Percentiles rank a stretch among this genome's conserved stretches.
Evolutionary conservation across 1,140 invertebrate genomes (phyloP).

Genomic region (Euwallacea similis): DNA sequence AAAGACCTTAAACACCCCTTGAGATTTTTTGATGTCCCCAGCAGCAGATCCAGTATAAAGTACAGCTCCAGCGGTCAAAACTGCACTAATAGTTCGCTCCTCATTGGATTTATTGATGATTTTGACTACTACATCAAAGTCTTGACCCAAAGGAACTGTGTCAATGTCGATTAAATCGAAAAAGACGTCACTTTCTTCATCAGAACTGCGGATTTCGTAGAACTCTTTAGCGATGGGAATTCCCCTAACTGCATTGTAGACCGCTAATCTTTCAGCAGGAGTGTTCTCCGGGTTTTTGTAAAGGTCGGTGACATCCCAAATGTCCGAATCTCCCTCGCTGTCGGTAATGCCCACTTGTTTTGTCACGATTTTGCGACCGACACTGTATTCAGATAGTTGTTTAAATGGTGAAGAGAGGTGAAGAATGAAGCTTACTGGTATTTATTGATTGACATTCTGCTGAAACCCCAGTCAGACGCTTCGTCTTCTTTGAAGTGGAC

Average conservation of each 20-base stretch:
- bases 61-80: constrained; percentile 64
- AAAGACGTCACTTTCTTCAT: constrained; percentile 59
- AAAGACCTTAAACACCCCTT: constrained; percentile 61
- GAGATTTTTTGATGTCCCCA: constrained; percentile 64
- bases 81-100: constrained; percentile 64
- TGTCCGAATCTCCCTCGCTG: constrained; percentile 65
- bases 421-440: constrained; percentile 60
- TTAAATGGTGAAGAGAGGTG: constrained; percentile 46
- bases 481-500: constrained; percentile 70
- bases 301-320: constrained; percentile 67
- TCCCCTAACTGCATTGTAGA: constrained; percentile 66
- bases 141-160: constrained; percentile 65
- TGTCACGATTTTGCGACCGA: constrained; percentile 74
- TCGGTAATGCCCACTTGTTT: constrained; percentile 65
- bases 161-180: constrained; percentile 73
- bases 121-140: constrained; percentile 67
- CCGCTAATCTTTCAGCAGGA: constrained; percentile 63
- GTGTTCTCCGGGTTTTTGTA: constrained; percentile 75
- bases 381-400: constrained; percentile 50
- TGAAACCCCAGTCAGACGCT: constrained; percentile 67
- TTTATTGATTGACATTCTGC: constrained; percentile 62
- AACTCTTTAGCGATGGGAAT: constrained; percentile 62
- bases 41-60: constrained; percentile 72
- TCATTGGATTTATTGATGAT: constrained; percentile 68
- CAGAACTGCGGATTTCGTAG: constrained; percentile 60